Conservation (phyloP, 2,888 invertebrate species). For the Allacma fusca region DNA sequence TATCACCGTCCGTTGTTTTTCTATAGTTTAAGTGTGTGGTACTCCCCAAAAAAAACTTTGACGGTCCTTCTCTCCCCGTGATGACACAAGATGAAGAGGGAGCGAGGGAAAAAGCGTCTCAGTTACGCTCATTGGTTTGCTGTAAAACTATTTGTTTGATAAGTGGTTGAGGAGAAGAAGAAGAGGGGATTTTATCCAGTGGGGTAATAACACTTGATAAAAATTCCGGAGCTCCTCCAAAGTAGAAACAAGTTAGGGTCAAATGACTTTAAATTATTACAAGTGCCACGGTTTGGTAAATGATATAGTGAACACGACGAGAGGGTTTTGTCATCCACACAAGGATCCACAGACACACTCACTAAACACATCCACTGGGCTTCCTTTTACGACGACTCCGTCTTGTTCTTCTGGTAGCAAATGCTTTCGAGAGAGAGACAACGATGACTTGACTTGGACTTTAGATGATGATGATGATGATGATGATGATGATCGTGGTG, state of each 20-base stretch:
- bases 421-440: not conserved
- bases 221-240: not conserved
- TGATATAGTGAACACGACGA: not conserved
- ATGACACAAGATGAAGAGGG: not conserved
- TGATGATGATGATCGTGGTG: not conserved
- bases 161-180: not conserved
- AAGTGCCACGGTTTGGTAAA: not conserved
- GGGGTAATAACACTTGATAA: conserved; percentile 5
- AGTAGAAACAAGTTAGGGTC: conserved; percentile 1
- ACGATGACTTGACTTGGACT: conserved; percentile 10
- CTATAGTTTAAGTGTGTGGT: too few species aligned
- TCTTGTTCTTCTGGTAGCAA: not conserved
- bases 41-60: not conserved
- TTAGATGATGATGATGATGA: conserved; percentile 11
- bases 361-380: not conserved
- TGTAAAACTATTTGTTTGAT: not conserved
- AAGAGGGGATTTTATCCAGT: not conserved
- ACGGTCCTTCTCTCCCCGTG: not conserved
- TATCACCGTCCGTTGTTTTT: too few species aligned
- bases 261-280: conserved; percentile 16
- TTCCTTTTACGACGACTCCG: not conserved
- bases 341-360: not conserved
- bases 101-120: not conserved
- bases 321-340: too few species aligned
- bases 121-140: not conserved